Evolutionary conservation across 2,888 invertebrate genomes (phyloP), one percentile per base, ranked within the genome.

Genomic region (Catocala sponsa): DNA sequence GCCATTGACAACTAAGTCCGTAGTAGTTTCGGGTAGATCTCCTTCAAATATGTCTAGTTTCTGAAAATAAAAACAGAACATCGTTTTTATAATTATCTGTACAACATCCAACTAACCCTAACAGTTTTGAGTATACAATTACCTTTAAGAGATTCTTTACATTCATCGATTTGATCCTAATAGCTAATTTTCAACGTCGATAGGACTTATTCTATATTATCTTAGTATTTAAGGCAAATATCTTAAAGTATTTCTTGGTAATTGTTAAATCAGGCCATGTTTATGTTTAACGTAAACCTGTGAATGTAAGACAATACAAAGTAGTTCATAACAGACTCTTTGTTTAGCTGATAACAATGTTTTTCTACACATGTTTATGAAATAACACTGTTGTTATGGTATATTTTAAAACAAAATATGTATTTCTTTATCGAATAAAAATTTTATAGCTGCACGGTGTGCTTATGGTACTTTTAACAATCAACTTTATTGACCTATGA

Each of bases 1-100:
- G 15, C 96, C 96, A 25, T 88, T 90, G 13, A 96, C 91, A 51
- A 94, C 93, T 62, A 97, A 87, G 74, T 96, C 96, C 67, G 95
- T 92, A 15, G 95, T 95, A n/a, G 94, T 89, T 46, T 90, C 87
- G 12, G 96, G 96, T 59, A 97, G 89, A 61, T 95, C 94, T 11
- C 94, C 95, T 54, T 94, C 88, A 38, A 85, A 68, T 47, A 95
- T 86, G 72, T 91, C 84, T 70, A 96, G 71, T 69, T 85, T 90
- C 95, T 96, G 94, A 52, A 91, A 72, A 66, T 11, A 25, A 25
- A 25, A 47, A 74, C 49, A 69, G 68, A 38, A 62, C 13, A 61
- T 55, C 44, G 12, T 50, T 54, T 60, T 59, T 2, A n/a, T n/a
- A n/a, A n/a, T 64, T 48, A 60, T 59, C 43, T 54, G 33, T 43